Conservation (phyloP, 2,113 vertebrate species). For the Phaethornis superciliosus region DNA sequence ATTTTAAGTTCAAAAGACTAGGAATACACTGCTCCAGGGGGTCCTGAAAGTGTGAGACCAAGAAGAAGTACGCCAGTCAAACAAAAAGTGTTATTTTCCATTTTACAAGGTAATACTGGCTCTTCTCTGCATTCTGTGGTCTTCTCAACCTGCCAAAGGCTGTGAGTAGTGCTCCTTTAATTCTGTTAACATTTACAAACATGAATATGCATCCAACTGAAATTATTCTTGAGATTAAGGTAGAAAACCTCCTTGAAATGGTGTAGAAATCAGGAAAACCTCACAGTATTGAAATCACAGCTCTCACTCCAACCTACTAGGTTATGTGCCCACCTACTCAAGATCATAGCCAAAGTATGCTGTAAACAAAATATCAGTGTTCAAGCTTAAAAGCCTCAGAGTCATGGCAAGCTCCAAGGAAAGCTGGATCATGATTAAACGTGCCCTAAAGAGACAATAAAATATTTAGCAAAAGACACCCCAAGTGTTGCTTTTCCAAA, state of each 20-base stretch:
- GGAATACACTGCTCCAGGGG: background rate
- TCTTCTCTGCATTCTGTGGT: background rate
- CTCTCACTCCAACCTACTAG: background rate
- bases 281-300: background rate
- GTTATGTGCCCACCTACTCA: background rate
- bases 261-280: background rate
- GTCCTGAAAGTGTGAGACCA: background rate
- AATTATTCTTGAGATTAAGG: background rate
- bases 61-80: background rate
- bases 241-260: background rate
- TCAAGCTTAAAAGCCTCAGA: background rate
- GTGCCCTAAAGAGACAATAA: background rate
- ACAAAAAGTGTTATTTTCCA: background rate
- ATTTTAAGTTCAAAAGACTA: background rate
- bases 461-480: background rate
- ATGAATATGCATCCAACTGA: background rate
- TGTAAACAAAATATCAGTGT: background rate
- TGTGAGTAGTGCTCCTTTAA: background rate
- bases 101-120: background rate
- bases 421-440: background rate
- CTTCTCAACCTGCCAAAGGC: background rate
- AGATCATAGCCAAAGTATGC: background rate
- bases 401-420: background rate
- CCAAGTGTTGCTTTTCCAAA: background rate
- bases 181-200: background rate